Evolutionary conservation across 2,113 vertebrate species (phyloP), one percentile per base, ranked within the genome.

Genomic region (Tringa solitaria): DNA sequence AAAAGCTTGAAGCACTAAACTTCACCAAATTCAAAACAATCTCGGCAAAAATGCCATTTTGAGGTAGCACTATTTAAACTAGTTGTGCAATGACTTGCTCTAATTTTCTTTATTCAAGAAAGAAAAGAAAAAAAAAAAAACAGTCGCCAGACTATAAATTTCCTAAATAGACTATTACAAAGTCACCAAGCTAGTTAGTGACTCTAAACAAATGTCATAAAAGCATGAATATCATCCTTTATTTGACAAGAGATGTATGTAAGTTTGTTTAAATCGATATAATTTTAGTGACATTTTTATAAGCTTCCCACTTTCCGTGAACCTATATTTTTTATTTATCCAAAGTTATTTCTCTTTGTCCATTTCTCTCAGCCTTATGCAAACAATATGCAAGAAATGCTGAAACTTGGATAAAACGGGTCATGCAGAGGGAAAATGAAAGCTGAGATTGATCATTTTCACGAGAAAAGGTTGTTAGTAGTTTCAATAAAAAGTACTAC

Each of bases 91-190:
- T 98, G 98, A 98, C 95, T 98, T 97, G 95, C 91, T 97, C 95
- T 95, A 96, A 92, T 97, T 95, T 95, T 98, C 96, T 98, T 98
- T 98, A 93, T 97, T 97, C 90, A 98, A 98, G 89, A 97, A 97
- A 98, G 97, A 96, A 97, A 97, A 96, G 95, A 41, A 64, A 60
- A 60, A 60, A 96, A 94, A 94, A 64, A 75, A 80, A 68, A 13
- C 94, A 98, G 98, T 98, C 98, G 97, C 85, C 93, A 97, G 98
- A 98, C 98, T 98, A 97, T 98, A 98, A 98, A 98, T 96, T 96
- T 97, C 97, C 97, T 97, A 94, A 96, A 95, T 96, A 96, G 90
- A 96, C 88, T 98, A 79, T 97, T 96, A 97, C 95, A 95, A 97
- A 98, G 98, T 98, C 98, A 98, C 98, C 64, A 6, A 97, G 83